Conservation (phyloP, 2,797 vertebrate species). For the Crocidura indochinensis region DNA sequence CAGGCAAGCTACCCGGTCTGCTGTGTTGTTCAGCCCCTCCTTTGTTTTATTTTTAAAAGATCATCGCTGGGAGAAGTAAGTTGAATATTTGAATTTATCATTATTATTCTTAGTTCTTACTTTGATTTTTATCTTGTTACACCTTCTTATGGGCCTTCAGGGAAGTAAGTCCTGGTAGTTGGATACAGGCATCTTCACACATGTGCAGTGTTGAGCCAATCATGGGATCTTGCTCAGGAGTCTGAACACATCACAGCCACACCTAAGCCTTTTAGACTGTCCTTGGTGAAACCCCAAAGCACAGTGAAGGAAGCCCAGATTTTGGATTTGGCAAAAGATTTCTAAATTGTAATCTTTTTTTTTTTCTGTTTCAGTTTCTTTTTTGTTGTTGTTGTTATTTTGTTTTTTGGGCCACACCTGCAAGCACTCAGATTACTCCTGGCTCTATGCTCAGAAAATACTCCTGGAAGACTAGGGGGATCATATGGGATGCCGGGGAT, state of each 20-base stretch:
- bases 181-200: not conserved
- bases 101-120: slow-evolving; percentile 4
- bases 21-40: too few relatives aligned
- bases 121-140: slow-evolving; percentile 19
- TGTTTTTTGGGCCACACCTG: too few relatives aligned
- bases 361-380: too few relatives aligned
- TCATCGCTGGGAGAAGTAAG: not conserved
- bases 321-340: slow-evolving; percentile 10
- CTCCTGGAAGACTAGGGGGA: too few relatives aligned
- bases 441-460: too few relatives aligned
- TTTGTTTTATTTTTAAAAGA: too few relatives aligned
- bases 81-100: slow-evolving; percentile 3
- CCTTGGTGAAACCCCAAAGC: not conserved
- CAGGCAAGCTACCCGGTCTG: too few relatives aligned
- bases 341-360: slow-evolving; percentile 26
- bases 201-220: not conserved
- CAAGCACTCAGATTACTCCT: too few relatives aligned
- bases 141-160: not conserved
- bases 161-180: not conserved
- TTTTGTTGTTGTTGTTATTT: too few relatives aligned
- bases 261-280: not conserved
- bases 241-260: not conserved
- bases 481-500: too few relatives aligned
- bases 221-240: not conserved
- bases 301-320: not conserved